Base-by-base conservation (phyloP, 2,797 vertebrate species). In the Phylloscopus collybita region DNA sequence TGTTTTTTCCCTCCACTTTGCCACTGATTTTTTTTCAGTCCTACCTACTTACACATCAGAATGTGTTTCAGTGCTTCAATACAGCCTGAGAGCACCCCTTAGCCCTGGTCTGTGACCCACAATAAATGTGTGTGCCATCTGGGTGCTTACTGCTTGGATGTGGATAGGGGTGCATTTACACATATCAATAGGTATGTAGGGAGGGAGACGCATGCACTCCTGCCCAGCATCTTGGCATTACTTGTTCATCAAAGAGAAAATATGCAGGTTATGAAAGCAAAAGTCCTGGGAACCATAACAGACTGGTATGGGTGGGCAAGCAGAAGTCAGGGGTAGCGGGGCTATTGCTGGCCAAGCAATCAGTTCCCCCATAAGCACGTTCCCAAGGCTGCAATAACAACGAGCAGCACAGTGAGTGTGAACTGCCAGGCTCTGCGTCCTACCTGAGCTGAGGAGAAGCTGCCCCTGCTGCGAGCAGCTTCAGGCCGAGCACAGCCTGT, bases 111-210 rank as follows among this genome's bases (percentile, higher is more conserved):
- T 60, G 76, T 42, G 53, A 49, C 65, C 9, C 16, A 21, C 45
- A 16, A 16, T 16, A 53, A 60, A 10, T 26, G 5, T 0, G 4
- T 18, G 49, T 83, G 30, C 56, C 20, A 10, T 30, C 36, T 22
- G 30, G 5, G 11, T 69, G 34, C 66, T 56, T 44, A 60, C 40
- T 47, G 9, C 20, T 19, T 14, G 54, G 40, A 6, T 65, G 16
- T 36, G 27, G 20, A n/a, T 49, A 44, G 40, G 72, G 49, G 14
- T 29, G 20, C 27, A 17, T 20, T 1, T 12, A 9, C 13, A 4
- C 0, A 0, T 22, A 27, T 42, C 30, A 2, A 0, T 45, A 17
- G 1, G 0, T 53, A 2, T 30, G 9, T 17, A 2, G 11, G 23
- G 19, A 54, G 53, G 34, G 61, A 90, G 42, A 32, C 45, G 42